A percentile compares a stretch with the other conserved stretches of the same genome.
Conservation (phyloP, 2,113 vertebrate species). For the Coptodon rendalli region DNA sequence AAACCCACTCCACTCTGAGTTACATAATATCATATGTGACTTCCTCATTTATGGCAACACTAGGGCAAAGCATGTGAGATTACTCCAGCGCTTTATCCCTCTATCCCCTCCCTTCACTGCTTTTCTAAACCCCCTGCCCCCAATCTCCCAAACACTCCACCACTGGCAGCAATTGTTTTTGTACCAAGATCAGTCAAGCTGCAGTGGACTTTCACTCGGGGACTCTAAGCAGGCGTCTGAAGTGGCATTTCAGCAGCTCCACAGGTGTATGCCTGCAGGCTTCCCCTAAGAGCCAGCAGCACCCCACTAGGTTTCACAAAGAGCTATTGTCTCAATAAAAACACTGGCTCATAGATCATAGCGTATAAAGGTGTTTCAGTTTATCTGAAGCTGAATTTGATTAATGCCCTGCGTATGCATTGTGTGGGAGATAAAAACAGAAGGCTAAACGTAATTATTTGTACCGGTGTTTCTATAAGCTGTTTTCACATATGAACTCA, state of each 20-base stretch:
- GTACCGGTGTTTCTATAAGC: not conserved
- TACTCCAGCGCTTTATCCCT: conserved; percentile 44
- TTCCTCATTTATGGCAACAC: conserved; percentile 47
- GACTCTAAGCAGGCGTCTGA: not conserved
- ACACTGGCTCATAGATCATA: not conserved
- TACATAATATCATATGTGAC: conserved; percentile 54
- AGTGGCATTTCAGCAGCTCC: not conserved
- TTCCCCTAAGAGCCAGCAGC: not conserved
- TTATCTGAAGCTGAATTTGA: not conserved
- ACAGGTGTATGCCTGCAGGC: conserved; percentile 28
- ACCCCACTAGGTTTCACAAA: not conserved
- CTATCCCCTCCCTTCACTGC: not conserved
- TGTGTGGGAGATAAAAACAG: not conserved
- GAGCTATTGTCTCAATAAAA: not conserved
- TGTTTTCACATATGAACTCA: not conserved
- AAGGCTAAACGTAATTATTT: not conserved
- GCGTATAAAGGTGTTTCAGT: not conserved
- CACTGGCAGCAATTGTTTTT: conserved; percentile 10
- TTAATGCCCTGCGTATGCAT: not conserved
- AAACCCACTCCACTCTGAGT: conserved; percentile 15
- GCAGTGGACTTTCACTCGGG: not conserved
- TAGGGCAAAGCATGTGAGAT: conserved; percentile 47
- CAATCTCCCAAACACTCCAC: not conserved
- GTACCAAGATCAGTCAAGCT: not conserved
- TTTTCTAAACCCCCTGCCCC: conserved; percentile 12